Evolutionary conservation across 2,113 vertebrate species (phyloP), one percentile per base, ranked within the genome.

Genomic region (Benitochromis conjunctus): DNA sequence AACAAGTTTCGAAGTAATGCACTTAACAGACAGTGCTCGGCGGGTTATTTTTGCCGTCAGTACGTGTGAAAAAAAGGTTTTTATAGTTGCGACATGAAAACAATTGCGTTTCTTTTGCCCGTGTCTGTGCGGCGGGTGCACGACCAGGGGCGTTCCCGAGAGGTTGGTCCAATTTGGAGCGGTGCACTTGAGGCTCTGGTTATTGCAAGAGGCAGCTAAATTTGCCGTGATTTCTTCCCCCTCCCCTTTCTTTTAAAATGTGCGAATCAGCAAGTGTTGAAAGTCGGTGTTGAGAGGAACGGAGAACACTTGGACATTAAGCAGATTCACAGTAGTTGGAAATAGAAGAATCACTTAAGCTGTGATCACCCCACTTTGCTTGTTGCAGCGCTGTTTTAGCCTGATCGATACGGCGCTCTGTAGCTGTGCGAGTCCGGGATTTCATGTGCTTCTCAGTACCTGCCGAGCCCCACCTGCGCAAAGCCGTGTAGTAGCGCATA

Each of bases 61-160:
- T 69, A 62, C 31, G n/a, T 38, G 58, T 86, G 79, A 88, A 85
- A 89, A 89, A 85, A 71, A 82, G 38, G 55, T 90, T 80, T 76
- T 87, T 88, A 89, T 90, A 88, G 89, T 81, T 85, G 83, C 93
- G 94, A 92, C 81, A 96, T 96, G 96, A 95, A 91, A 94, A 91
- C 81, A 92, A 86, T 89, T 88, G 86, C 87, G 88, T 84, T 85
- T 89, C 81, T 89, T 92, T 91, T 86, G 91, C 88, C 62, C 87
- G 57, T 86, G 86, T 94, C 83, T 90, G 92, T 91, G 87, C 86
- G 77, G 92, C 84, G 93, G 94, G 93, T 95, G 94, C 94, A 91
- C 93, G 94, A 92, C 93, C 94, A 95, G 93, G 96, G 96, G 94
- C 92, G 94, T 94, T 92, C 91, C 94, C 94, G 92, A 83, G 93